Base-by-base conservation (phyloP, 2,888 invertebrate genomes). In the Perithous albicinctus region DNA sequence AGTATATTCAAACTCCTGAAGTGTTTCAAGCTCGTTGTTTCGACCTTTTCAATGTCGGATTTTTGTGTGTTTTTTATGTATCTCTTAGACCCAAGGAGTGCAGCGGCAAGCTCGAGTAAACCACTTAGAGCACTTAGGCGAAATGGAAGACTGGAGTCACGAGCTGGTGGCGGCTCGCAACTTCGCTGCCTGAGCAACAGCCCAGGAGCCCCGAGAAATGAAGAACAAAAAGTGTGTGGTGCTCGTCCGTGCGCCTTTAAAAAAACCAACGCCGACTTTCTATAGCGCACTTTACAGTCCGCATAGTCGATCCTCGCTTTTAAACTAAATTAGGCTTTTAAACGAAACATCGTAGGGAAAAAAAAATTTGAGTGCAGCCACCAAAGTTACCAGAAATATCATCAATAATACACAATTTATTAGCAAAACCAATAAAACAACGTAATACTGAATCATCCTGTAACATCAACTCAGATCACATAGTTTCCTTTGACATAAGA, bases 61-160 rank as follows among this genome's bases (percentile, higher is more conserved):
- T 23, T 66, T 59, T 32, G 61, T 15, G 41, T 66, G 66, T 63
- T 46, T 61, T 63, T 12, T 63, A 54, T 51, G 32, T n/a, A n/a
- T 64, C 26, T 41, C 51, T 54, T 20, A 18, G 51, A 41, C n/a
- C 35, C 61, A 18, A 61, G 12, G 20, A 35, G 46, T 29, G 12
- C 29, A 43, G 26, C 20, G 20, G 38, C 38, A 29, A 51, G 61
- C 72, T 48, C 32, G 56, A 66, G 72, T 72, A 72, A 77, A 80
- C 70, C 80, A 80, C 80, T 80, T 77, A 80, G 66, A 80, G 80
- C 80, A 80, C 80, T 80, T 72, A 80, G 64, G 64, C 20, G 77
- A 51, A 77, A 48, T 64, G 48, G 77, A 70, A 64, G 66, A 63
- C 41, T 48, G 26, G 64, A 70, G 77, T 66, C 80, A 69, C 51